Conservation (phyloP, 2,797 vertebrate genomes). For the Oreochromis grahami region DNA sequence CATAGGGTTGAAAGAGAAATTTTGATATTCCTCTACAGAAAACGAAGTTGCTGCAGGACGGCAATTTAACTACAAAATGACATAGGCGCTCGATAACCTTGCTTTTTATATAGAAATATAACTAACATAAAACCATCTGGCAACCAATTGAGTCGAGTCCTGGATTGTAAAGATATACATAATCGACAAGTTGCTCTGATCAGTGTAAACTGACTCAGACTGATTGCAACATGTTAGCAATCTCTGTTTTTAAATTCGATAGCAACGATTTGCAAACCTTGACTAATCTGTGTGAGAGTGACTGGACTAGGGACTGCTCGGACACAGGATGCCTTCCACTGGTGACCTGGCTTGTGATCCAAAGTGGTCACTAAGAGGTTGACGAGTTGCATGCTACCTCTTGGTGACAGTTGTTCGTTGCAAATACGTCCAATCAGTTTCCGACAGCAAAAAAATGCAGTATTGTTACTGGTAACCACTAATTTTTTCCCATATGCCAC, state of each 20-base stretch:
- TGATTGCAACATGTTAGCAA: background rate
- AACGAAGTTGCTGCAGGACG: rapidly evolving
- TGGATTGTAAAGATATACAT: background rate
- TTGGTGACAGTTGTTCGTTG: too few species aligned
- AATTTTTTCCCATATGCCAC: background rate
- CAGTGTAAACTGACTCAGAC: background rate
- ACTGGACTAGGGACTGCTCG: background rate
- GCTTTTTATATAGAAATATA: background rate
- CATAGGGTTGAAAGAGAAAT: background rate
- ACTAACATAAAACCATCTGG: background rate
- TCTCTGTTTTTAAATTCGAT: background rate
- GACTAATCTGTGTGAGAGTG: background rate
- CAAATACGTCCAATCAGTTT: background rate
- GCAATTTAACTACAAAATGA: background rate
- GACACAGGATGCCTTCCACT: rapidly evolving
- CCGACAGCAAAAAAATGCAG: background rate
- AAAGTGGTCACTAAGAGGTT: background rate
- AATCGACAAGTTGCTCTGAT: background rate
- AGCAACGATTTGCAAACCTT: background rate
- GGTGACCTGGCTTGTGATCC: background rate
- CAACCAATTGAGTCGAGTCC: background rate
- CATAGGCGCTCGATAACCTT: rapidly evolving
- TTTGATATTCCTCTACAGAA: background rate
- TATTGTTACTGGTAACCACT: background rate
- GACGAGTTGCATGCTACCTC: background rate